Evolutionary conservation across 2,113 vertebrate species (phyloP), one percentile per base, ranked within the genome.

Genomic region (Setophaga kirtlandii): DNA sequence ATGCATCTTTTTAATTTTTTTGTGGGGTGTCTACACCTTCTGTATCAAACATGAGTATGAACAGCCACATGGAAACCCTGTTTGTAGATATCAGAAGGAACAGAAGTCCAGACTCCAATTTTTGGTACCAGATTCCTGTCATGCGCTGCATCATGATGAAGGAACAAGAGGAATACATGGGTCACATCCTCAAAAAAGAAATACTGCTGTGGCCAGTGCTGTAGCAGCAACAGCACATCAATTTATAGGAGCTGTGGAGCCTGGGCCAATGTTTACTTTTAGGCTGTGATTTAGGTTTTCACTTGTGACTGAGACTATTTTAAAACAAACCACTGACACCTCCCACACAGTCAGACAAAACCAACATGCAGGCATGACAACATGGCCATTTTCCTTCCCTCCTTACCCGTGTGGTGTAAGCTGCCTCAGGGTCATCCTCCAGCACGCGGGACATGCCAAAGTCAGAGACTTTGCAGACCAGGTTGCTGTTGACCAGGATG

Each of bases 381-480:
- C 58, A 19, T 0, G 33, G 81, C 52, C 15, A 0, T 35, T 68
- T 68, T 53, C n/a, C 73, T 49, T 64, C 49, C 55, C 68, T 64
- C 49, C 98, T 98, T 96, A 99, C 99, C 98, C 99, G 98, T 21
- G 99, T 99, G 62, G 99, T 99, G 80, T 99, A 99, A 30, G 99
- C 99, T 39, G 99, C 99, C 95, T 99, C 99, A 0, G 99, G 99
- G 81, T 99, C 99, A 1, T 99, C 99, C 97, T 99, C 99, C 58
- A 99, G 98, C 24, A 99, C 99, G 1, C 99, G 98, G 27, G 99
- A 99, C 99, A 99, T 99, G 94, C 99, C 99, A 0, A 99, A 99
- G 96, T 99, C 99, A 5, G 99, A 99, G 62, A 99, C 99, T 96
- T 99, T 99, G 97, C 99, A 99, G 81, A 99, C 99, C 94, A 99